A percentile compares a stretch with the other conserved stretches of the same genome.
These are phyloP conservation scores for Drosophila oshimai DNA, from an alignment of 1,140 invertebrate species.

Conservation along the genomic window DNA sequence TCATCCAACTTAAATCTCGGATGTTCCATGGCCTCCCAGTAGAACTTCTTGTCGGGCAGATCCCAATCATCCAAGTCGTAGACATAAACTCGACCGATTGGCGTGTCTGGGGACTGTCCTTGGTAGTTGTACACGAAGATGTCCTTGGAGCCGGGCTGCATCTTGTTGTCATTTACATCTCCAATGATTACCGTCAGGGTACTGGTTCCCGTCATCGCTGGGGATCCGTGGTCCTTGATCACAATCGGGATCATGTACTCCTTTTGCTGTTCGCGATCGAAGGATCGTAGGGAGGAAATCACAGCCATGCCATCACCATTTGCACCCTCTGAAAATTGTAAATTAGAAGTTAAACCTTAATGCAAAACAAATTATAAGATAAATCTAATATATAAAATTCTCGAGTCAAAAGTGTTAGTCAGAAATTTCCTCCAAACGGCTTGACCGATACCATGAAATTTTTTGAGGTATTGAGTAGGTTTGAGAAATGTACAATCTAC, in stretches of 20 bases:
- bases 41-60: conserved; percentile 97
- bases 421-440: too few species aligned
- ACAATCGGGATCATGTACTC: conserved; percentile 97
- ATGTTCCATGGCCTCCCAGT: conserved; percentile 93
- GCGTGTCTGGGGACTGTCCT: conserved; percentile 94
- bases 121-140: conserved; percentile 98
- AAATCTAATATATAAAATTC: too few species aligned
- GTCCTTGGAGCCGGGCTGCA: conserved; percentile 97
- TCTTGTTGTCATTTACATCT: conserved; percentile 98
- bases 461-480: too few species aligned
- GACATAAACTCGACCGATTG: conserved; percentile 97
- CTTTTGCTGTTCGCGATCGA: conserved; percentile 97
- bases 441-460: too few species aligned
- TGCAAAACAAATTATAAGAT: not conserved
- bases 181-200: conserved; percentile 97
- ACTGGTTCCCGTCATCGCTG: conserved; percentile 96
- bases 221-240: conserved; percentile 94
- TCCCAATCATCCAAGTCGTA: conserved; percentile 99
- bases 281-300: conserved; percentile 93
- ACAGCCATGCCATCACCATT: conserved; percentile 98
- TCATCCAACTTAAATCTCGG: conserved; percentile 93
- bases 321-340: conserved; percentile 89
- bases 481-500: too few species aligned
- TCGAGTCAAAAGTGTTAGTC: too few species aligned
- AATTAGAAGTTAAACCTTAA: not conserved